Evolutionary conservation across 2,113 vertebrate species (phyloP).

Genomic region (Apteryx mantelli): DNA sequence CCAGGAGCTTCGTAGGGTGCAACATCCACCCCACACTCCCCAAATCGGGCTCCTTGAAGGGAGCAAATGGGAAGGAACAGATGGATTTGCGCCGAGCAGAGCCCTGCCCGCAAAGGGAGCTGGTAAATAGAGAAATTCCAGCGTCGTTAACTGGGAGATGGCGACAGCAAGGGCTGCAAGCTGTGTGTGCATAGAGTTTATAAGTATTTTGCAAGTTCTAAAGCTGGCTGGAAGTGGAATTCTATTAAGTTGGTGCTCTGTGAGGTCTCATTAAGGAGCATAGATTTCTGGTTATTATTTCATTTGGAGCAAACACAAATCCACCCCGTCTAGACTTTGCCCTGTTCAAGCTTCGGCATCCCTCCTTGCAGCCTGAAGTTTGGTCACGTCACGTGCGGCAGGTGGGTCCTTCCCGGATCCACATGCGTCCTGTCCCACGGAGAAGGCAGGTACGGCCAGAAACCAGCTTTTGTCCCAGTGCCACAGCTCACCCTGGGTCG

Average conservation of each 20-base stretch:
- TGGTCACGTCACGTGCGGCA: neutral
- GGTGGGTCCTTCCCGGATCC: neutral
- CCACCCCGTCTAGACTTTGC: accelerated
- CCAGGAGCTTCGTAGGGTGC: neutral
- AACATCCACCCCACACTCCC: accelerated
- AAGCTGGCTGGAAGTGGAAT: conserved; percentile 1
- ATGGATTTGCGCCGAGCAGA: neutral
- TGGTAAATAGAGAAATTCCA: neutral
- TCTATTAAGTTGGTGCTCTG: neutral
- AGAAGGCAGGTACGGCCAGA: neutral
- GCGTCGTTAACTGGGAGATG: neutral
- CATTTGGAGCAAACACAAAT: neutral
- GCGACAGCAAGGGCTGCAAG: neutral
- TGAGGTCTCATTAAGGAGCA: neutral
- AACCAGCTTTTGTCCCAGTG: too few relatives aligned
- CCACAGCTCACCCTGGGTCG: too few relatives aligned
- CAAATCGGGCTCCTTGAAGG: neutral
- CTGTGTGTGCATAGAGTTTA: neutral
- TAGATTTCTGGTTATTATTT: neutral
- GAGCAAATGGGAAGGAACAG: neutral
- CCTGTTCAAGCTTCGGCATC: neutral
- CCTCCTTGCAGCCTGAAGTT: neutral
- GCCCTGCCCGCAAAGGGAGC: neutral
- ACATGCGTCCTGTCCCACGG: too few relatives aligned
- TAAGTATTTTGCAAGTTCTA: neutral